Evolutionary conservation across 2,113 vertebrate species (phyloP), one percentile per base, ranked within the genome.

Genomic region (Cavia porcellus): DNA sequence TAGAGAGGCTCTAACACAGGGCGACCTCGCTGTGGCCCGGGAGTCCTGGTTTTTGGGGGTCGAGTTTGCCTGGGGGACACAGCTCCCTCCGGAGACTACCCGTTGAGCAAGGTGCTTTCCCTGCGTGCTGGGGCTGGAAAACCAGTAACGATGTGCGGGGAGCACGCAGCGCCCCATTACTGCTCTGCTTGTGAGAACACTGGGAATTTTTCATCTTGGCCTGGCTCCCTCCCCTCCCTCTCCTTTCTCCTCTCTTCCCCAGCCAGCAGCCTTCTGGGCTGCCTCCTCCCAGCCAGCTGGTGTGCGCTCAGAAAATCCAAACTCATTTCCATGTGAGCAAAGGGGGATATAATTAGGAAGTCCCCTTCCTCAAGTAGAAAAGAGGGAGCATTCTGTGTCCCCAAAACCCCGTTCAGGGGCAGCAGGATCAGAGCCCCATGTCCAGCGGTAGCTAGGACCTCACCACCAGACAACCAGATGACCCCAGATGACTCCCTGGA

Each of bases 211-310:
- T 96, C 94, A 64, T 96, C 96, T 97, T 97, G 96, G 96, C 96
- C 97, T 96, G 96, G 82, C 95, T 98, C 90, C 96, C 82, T 95
- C 96, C 86, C 85, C 92, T 96, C 94, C 97, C 62, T 95, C 90
- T 95, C 93, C 94, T 83, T 90, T 96, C 93, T 70, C 94, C 81
- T 90, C 97, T 90, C 68, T 96, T 98, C 90, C 96, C 93, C 95
- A 98, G 85, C 97, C 96, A 96, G 96, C 98, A 96, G 97, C 95
- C 97, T 98, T 98, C 97, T 97, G 98, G 97, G 97, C 97, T 90
- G 94, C 97, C 97, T 98, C 95, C 97, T 94, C 96, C 96, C 79
- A 97, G 96, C 98, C 98, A 98, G 98, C 98, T 98, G 98, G 98
- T 98, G 95, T 96, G 82, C 47, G 94, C 97, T 97, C 93, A 97